Base-by-base conservation (phyloP, 2,797 vertebrate genomes). In the Poeciliopsis turneri region DNA sequence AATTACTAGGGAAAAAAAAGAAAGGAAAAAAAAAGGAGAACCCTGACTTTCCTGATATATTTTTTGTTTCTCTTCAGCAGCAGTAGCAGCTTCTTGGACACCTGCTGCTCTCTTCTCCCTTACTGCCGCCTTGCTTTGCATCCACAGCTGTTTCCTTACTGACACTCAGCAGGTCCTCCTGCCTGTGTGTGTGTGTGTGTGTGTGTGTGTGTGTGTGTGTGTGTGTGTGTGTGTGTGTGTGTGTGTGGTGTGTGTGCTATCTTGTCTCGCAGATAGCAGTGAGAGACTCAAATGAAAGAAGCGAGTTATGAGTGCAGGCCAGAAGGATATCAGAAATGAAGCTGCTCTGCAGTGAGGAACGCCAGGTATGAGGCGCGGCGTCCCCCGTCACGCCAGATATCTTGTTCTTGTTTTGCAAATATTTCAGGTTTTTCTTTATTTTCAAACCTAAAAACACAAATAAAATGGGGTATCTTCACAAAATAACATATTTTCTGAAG, bases 271-370 rank as follows among this genome's bases (percentile, higher is more conserved):
- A 82, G 76, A 89, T 78, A 68, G 64, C 83, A 86, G 88, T 88
- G 82, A 70, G 84, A 87, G 85, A 85, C 87, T 84, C 78, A 79
- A 92, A 90, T 92, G 92, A 89, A 88, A 86, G 78, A 66, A 76
- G 51, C 79, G 89, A 91, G 88, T 92, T 93, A 94, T 92, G 90
- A 92, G 85, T 36, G 83, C 74, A 80, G 86, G 88, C 80, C 89
- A 84, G 84, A 80, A 92, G 92, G 92, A 95, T 92, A 94, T 94
- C 92, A 89, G 90, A 89, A 92, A 93, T 94, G 90, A 93, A 91
- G 89, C 79, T 75, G 59, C 86, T 87, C 83, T 78, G 69, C 85
- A 75, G 86, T 78, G 57, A 92, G 89, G 92, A 91, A 95, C 80
- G 90, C 75, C 79, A 94, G 72, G 89, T 90, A 93, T 94, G 94